Percentiles rank a stretch among this genome's conserved stretches.
These are phyloP conservation scores for Pasiphila rectangulata DNA, from an alignment of 2,888 invertebrate species.

Conservation along the genomic window DNA sequence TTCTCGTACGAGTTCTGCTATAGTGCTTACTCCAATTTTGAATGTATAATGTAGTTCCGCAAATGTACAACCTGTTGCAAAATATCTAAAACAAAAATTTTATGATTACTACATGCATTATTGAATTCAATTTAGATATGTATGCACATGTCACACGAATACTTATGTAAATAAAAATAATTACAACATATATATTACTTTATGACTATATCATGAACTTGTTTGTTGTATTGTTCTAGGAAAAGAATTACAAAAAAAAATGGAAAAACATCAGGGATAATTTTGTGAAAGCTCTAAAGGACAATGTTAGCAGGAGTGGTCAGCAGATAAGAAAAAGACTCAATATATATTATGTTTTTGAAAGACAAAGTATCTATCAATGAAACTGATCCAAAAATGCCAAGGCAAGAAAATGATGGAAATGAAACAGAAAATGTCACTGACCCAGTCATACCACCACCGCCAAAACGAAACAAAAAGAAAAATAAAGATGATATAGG, in stretches of 20 bases:
- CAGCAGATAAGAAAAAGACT: slow-evolving; percentile 25
- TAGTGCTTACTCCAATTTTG: slow-evolving; percentile 31
- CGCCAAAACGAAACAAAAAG: too few species aligned
- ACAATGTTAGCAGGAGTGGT: slow-evolving; percentile 25
- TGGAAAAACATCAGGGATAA: slow-evolving; percentile 25
- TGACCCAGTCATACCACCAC: too few species aligned
- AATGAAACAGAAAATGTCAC: too few species aligned
- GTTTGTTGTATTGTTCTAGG: too few species aligned
- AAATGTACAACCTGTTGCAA: slow-evolving; percentile 25
- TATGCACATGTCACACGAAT: too few species aligned
- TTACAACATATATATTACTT: too few species aligned
- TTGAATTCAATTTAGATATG: too few species aligned
- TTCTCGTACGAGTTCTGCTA: slow-evolving; percentile 35
- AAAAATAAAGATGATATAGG: too few species aligned
- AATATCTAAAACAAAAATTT: too few species aligned
- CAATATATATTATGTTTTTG: slow-evolving; percentile 29
- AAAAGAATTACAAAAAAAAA: slow-evolving; percentile 27
- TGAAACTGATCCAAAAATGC: slow-evolving; percentile 18
- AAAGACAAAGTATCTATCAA: slow-evolving; percentile 27
- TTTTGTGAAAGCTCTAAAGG: slow-evolving; percentile 26
- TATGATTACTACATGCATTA: too few species aligned
- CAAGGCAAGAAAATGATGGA: slow-evolving; percentile 21
- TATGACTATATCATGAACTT: too few species aligned
- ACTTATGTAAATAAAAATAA: too few species aligned
- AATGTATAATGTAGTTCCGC: slow-evolving; percentile 17